Evolutionary conservation across 2,797 vertebrate genomes (phyloP).

Genomic region (Nasua narica): DNA sequence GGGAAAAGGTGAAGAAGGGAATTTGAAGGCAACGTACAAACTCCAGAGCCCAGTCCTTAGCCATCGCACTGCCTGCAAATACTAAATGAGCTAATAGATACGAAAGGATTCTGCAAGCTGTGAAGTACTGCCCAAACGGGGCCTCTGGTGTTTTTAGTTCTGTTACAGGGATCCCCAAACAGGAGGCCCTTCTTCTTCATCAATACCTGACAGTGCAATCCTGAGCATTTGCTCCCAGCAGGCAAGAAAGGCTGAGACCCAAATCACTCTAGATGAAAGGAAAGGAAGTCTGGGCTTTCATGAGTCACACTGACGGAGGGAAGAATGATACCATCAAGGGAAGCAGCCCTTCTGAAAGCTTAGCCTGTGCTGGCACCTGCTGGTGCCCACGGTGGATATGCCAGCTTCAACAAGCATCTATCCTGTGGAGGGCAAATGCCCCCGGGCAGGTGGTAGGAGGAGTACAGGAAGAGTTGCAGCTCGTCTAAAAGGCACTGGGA

Average conservation of each 20-base stretch:
- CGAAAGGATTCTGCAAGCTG: neutral
- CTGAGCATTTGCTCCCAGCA: constrained; percentile 11
- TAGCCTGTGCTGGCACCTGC: constrained; percentile 71
- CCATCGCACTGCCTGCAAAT: neutral
- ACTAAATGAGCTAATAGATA: neutral
- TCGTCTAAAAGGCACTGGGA: neutral
- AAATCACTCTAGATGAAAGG: constrained; percentile 36
- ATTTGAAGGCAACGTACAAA: neutral
- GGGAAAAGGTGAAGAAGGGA: neutral
- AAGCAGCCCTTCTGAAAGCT: constrained; percentile 42
- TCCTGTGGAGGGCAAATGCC: neutral
- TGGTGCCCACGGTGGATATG: neutral
- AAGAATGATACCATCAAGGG: neutral
- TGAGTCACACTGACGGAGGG: constrained; percentile 42
- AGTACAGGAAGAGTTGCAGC: neutral
- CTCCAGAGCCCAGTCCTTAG: neutral
- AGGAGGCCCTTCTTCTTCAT: neutral
- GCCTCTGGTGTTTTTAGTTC: neutral
- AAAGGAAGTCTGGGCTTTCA: constrained; percentile 39
- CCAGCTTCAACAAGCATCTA: neutral
- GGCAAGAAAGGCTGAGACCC: neutral
- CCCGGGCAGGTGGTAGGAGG: neutral
- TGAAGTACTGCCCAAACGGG: neutral
- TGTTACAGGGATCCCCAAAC: neutral
- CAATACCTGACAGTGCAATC: neutral